Conservation (phyloP, 2,888 invertebrate genomes). For the Portevinia maculata region DNA sequence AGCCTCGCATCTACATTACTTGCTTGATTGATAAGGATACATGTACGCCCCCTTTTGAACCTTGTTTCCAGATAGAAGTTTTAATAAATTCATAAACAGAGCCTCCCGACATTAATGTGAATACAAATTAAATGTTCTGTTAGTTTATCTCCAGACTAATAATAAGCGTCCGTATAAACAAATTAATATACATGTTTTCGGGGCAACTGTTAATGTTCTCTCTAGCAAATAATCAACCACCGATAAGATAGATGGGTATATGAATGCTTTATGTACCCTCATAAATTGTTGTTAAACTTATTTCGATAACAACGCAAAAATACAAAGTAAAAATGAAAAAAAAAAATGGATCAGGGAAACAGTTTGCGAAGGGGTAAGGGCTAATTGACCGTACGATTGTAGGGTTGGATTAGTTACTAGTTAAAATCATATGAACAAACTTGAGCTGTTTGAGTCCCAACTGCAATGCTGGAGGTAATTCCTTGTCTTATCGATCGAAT, state of each 20-base stretch:
- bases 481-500: constrained; percentile 7
- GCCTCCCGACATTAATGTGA: too few relatives aligned
- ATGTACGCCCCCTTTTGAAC: too few relatives aligned
- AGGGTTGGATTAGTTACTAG: constrained; percentile 19
- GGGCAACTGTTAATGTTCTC: constrained; percentile 24
- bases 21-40: background rate
- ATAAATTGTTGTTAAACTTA: constrained; percentile 1
- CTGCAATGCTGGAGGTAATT: constrained; percentile 4
- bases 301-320: background rate
- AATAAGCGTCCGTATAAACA: constrained; percentile 8
- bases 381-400: constrained; percentile 17
- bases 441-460: background rate
- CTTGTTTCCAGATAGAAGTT: too few relatives aligned
- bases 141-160: background rate
- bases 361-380: too few relatives aligned
- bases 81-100: too few relatives aligned
- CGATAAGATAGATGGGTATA: constrained; percentile 37
- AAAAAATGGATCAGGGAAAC: too few relatives aligned
- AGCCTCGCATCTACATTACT: background rate
- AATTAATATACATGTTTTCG: constrained; percentile 16
- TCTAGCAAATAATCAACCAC: constrained; percentile 4
- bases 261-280: constrained; percentile 8
- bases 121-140: background rate
- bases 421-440: constrained; percentile 5
- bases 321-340: background rate